These are phyloP conservation scores for Caloenas nicobarica DNA, from an alignment of 2,113 vertebrate species.

Conservation along the genomic window DNA sequence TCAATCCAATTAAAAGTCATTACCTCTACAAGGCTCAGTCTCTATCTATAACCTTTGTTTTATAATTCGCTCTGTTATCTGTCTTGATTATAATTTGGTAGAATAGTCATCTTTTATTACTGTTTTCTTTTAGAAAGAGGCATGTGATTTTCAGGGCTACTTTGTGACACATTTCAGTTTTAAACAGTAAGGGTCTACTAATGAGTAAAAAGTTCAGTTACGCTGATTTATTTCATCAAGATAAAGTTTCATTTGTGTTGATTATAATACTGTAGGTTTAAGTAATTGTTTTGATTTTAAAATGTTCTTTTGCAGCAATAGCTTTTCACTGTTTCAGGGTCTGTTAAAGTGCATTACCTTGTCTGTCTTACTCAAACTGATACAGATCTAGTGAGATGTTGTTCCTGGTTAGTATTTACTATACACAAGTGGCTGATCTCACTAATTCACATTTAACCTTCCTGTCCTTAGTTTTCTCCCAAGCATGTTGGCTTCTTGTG, in stretches of 20 bases:
- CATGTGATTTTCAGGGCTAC: conserved; percentile 48
- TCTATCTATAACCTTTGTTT: conserved; percentile 77
- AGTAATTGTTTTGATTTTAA: background rate
- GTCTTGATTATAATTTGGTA: conserved; percentile 71
- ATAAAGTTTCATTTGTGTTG: conserved; percentile 55
- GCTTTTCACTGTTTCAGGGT: background rate
- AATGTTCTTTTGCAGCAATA: background rate
- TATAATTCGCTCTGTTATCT: conserved; percentile 74
- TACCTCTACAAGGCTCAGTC: conserved; percentile 76
- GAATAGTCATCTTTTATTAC: conserved; percentile 62
- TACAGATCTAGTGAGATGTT: background rate
- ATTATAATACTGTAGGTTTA: conserved; percentile 7
- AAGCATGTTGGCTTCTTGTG: background rate
- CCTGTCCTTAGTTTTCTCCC: background rate
- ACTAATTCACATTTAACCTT: background rate
- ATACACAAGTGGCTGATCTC: background rate
- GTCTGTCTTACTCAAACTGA: background rate
- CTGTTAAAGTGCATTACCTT: background rate
- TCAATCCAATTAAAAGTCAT: conserved; percentile 87
- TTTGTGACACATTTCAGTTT: conserved; percentile 40
- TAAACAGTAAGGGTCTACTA: conserved; percentile 50
- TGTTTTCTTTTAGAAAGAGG: conserved; percentile 28
- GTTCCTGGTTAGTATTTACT: background rate
- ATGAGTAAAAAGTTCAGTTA: conserved; percentile 38
- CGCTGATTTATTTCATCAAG: background rate